Conservation (phyloP, 2,113 vertebrate species). For the Natator depressus region DNA sequence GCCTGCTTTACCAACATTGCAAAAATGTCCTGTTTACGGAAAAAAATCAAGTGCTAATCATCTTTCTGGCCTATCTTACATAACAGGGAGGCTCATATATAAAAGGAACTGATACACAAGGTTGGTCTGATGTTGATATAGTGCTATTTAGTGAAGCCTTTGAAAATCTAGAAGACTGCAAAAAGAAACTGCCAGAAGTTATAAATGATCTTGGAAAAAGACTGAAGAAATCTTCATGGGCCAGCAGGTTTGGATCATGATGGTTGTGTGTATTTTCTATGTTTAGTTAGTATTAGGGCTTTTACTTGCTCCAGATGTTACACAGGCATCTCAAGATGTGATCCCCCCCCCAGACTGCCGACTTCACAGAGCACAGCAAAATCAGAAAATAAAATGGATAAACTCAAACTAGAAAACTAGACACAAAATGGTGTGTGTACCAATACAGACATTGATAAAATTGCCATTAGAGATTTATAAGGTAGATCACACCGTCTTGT, state of each 20-base stretch:
- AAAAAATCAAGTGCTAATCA: background rate
- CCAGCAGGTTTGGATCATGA: background rate
- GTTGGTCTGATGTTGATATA: slow-evolving; percentile 32
- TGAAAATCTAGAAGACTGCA: slow-evolving; percentile 24
- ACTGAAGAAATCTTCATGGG: slow-evolving; percentile 1
- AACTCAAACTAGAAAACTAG: background rate
- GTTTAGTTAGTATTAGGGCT: background rate
- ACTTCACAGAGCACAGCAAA: background rate
- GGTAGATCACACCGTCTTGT: background rate
- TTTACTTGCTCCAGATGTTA: background rate
- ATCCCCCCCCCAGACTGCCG: background rate
- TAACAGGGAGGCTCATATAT: slow-evolving; percentile 15
- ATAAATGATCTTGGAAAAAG: slow-evolving; percentile 8
- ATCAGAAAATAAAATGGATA: background rate
- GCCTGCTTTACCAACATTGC: background rate
- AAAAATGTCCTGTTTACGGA: background rate
- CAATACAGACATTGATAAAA: too few species aligned
- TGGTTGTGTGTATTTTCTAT: background rate
- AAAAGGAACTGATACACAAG: slow-evolving; percentile 29
- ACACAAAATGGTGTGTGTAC: background rate
- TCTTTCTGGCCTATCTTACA: background rate
- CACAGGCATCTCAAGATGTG: background rate
- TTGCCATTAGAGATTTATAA: background rate
- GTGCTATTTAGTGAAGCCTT: slow-evolving; percentile 32
- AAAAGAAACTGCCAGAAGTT: background rate